Base-by-base conservation (phyloP, 2,113 vertebrate genomes). In the Ancistrus triradiatus region DNA sequence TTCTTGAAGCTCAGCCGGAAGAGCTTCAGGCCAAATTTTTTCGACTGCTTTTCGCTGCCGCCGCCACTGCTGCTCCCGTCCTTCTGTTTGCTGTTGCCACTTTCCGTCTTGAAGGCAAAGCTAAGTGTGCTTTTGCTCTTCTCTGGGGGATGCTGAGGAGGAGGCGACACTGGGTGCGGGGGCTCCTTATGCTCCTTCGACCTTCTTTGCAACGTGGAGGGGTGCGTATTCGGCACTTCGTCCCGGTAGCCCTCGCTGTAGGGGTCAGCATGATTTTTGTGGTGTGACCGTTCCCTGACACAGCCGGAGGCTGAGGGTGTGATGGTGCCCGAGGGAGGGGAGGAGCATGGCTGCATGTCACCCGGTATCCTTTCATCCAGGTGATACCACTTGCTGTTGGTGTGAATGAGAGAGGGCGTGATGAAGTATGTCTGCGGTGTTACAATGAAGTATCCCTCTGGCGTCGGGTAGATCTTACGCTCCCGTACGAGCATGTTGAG, bases 301-400 rank as follows among this genome's bases (percentile, higher is more conserved):
- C 89, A 93, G 77, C 93, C 95, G 8, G 95, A 94, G 59, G 94
- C 85, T 62, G 95, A 95, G 10, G 92, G 93, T 10, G 93, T 94
- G 61, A 97, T 84, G 77, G 92, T 92, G 72, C 94, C 93, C 13
- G 94, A 93, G 58, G 94, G 92, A 0, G 95, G 93, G 63, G 95
- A 96, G 80, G 94, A 92, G 85, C 95, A 97, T 78, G 94, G 92
- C 38, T 78, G 92, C 83, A 92, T 91, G 68, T 92, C 80, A 55
- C 95, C 95, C 64, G 91, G 85, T 69, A 95, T 86, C 85, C 93
- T 88, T 83, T 98, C 95, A 0, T 98, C 95, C 84, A 98, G 83
- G 83, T 98, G 95, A 83, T 98, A 98, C 96, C 96, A 99, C 83
- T 99, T 99, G 74, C 94, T 96, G 81, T 94, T 96, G 84, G 93